Conservation (phyloP, 2,888 invertebrate species). For the Chrysolina americana region DNA sequence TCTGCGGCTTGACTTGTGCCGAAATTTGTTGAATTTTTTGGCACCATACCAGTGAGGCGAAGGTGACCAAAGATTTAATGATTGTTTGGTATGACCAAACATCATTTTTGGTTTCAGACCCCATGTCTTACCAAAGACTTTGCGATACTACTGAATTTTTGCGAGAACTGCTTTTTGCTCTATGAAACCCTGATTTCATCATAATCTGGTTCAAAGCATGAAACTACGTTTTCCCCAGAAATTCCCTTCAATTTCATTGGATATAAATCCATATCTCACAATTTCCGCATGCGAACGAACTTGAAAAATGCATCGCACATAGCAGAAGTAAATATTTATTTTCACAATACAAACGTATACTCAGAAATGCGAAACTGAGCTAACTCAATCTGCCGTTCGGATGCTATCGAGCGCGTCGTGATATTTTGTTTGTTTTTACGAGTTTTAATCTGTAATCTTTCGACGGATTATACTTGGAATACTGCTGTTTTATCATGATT, state of each 20-base stretch:
- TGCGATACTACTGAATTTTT: no score
- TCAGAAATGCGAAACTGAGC: not conserved
- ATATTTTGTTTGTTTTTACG: not conserved
- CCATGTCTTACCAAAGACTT: no score
- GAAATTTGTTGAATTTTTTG: no score
- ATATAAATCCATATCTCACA: not conserved
- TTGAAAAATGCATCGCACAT: not conserved
- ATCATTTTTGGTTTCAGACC: no score
- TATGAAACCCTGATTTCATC: no score
- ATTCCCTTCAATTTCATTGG: not conserved
- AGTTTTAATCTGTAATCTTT: not conserved
- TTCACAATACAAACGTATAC: not conserved
- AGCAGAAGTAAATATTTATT: slow-evolving; percentile 1
- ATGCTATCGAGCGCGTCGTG: not conserved
- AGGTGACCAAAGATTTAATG: no score
- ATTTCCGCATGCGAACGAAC: slow-evolving; percentile 1
- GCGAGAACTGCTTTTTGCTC: no score
- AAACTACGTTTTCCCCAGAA: not conserved
- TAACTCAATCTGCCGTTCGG: not conserved
- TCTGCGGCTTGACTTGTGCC: no score
- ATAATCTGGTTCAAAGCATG: no score
- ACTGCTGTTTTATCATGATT: not conserved
- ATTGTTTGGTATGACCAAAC: no score
- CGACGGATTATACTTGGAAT: not conserved
- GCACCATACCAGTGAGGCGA: no score